Base-by-base conservation (phyloP, 1,140 invertebrate genomes). In the Brachionus asplanchnoidis region DNA sequence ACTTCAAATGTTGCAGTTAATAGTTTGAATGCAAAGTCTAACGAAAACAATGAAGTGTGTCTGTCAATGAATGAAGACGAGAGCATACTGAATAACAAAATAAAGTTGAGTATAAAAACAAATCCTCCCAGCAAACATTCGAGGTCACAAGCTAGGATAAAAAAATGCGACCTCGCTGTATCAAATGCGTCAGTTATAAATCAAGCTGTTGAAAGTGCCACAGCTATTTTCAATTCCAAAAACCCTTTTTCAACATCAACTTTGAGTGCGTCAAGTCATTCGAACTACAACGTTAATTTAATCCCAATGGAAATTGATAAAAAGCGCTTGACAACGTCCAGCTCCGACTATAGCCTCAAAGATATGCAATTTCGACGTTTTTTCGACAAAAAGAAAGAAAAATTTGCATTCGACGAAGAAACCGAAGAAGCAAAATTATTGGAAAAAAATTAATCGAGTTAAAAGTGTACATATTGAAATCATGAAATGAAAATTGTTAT, bases 201-300 rank as follows among this genome's bases (percentile, higher is more conserved):
- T 44, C 53, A 60, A 60, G 79, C 79, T 14, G 79, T 82, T 36
- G 79, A 65, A 36, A 56, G 79, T 60, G 79, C 79, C 11, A 65
- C 53, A 11, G 53, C 50, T 42, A 32, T 82, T 42, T 44, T 82
- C 56, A 77, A 77, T 77, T 40, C 53, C 9, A 65, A 60, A n/a
- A 68, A 65, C 40, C 53, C 53, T 23, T 44, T 60, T 44, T 20
- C 40, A 60, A 28, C 50, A 23, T 26, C 12, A 9, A n/a, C 20
- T 50, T 23, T 46, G 12, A 50, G 20, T 14, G 11, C 44, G 14
- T 20, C 73, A 26, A 50, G 12, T 50, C 73, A 77, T 77, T 82
- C 79, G 7, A 82, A 82, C 65, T 82, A 82, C 23, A 82, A 82
- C 44, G 65, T 82, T 4, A 82, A 82, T 46, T 65, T 82, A 9